Base-by-base conservation (phyloP, 2,113 vertebrate species). In the Anolis sagrei region DNA sequence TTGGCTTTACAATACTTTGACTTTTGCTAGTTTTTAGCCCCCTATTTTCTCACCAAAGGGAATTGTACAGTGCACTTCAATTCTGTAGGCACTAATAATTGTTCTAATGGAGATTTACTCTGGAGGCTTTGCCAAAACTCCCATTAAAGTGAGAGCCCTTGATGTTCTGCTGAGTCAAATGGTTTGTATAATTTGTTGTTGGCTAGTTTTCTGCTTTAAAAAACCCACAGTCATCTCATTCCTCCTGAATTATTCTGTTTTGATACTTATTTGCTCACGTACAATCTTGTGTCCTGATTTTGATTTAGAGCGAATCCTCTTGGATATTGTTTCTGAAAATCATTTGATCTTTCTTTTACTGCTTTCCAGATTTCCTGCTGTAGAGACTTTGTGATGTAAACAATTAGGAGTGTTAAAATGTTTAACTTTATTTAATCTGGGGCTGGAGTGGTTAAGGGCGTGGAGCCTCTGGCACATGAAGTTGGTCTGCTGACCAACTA, bases 61-160 rank as follows among this genome's bases (percentile, higher is more conserved):
- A 83, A 72, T 75, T 69, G 0, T 5, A 27, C 48, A 1, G 27
- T 81, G 10, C 84, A 49, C 85, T 58, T 75, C 32, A 61, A 80
- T 88, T 80, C 34, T 58, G 23, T 75, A 69, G 34, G 27, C 69
- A 84, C 19, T 84, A 84, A 69, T 88, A 84, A 72, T 81, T 92
- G 84, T 49, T 11, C 36, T 83, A 11, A 86, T 86, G 80, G 88
- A 34, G 32, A 90, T n/a, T 73, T 32, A 1, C 36, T 88, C 64
- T 49, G 68, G 85, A 87, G 75, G 54, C 9, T 83, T 51, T 82
- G 49, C 13, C 51, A 79, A 58, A 85, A 82, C 84, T 68, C 79
- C 81, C 58, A 75, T 87, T 82, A 76, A 61, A 6, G 48, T 89
- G 1, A 13, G 10, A 48, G 85, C 27, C 25, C 16, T 1, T 84